These are phyloP conservation scores for Zophobas morio DNA, from an alignment of 1,140 invertebrate genomes.

Conservation along the genomic window DNA sequence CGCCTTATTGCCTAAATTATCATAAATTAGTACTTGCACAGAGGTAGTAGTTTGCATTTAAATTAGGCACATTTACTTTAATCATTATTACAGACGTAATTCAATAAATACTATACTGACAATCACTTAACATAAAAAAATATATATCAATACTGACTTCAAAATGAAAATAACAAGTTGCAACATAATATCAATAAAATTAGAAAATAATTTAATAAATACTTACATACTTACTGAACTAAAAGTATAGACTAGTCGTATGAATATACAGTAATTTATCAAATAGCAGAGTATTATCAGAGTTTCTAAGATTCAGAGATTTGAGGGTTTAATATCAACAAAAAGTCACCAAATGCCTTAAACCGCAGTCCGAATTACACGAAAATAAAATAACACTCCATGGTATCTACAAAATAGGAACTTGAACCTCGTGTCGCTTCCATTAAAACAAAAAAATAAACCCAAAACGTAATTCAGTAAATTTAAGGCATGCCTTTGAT, in stretches of 20 bases:
- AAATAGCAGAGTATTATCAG: slow-evolving; percentile 43
- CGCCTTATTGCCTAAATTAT: slow-evolving; percentile 36
- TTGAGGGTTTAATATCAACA: slow-evolving; percentile 14
- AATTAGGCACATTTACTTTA: slow-evolving; percentile 43
- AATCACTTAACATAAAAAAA: slow-evolving; percentile 39
- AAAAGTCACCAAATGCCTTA: slow-evolving; percentile 16
- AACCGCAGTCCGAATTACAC: neutral
- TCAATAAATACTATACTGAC: slow-evolving; percentile 40
- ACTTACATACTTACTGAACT: slow-evolving; percentile 27
- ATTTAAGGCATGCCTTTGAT: slow-evolving; percentile 13
- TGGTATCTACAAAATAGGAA: slow-evolving; percentile 33
- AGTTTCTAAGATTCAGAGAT: slow-evolving; percentile 33
- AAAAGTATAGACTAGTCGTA: slow-evolving; percentile 43
- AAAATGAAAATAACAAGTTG: slow-evolving; percentile 27
- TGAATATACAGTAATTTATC: slow-evolving; percentile 27
- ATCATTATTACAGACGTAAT: slow-evolving; percentile 16
- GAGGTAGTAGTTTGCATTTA: slow-evolving; percentile 47
- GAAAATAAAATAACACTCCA: slow-evolving; percentile 7
- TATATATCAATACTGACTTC: slow-evolving; percentile 39
- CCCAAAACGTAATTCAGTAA: slow-evolving; percentile 8
- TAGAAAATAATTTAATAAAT: slow-evolving; percentile 48
- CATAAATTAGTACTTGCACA: slow-evolving; percentile 47
- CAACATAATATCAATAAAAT: slow-evolving; percentile 37
- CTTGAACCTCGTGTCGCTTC: slow-evolving; percentile 21
- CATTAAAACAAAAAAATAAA: slow-evolving; percentile 1